Percentiles rank a stretch among this genome's conserved stretches.
Evolutionary conservation across 2,113 vertebrate species (phyloP).

Genomic region (Corythornis madagascariensis): DNA sequence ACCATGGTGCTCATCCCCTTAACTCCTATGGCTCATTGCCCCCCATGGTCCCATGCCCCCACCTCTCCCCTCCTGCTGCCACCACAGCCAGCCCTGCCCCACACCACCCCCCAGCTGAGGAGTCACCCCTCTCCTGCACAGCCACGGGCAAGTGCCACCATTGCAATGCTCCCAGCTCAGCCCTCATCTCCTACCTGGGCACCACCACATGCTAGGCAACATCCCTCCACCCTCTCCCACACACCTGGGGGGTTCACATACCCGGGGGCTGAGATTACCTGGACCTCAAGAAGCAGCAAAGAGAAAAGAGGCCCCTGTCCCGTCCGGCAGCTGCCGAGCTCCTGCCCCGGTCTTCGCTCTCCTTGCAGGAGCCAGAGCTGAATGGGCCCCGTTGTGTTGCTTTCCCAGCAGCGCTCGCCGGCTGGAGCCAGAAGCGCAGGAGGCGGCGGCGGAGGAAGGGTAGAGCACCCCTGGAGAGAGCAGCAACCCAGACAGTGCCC

Average conservation of each 20-base stretch:
- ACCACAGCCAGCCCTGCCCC: not conserved
- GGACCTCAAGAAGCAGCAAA: not conserved
- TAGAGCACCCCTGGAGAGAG: not conserved
- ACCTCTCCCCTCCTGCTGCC: not conserved
- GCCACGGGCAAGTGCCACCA: accelerated
- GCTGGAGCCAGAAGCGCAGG: not conserved
- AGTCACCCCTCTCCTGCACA: not conserved
- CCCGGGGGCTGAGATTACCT: not conserved
- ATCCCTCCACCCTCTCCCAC: not conserved
- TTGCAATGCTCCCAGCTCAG: accelerated
- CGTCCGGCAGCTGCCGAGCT: accelerated
- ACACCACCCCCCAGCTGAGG: not conserved
- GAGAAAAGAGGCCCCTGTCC: not conserved
- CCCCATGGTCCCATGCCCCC: not conserved
- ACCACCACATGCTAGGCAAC: accelerated
- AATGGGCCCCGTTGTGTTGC: constrained; percentile 48
- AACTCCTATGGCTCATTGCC: accelerated
- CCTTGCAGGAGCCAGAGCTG: not conserved
- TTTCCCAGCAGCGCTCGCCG: not conserved
- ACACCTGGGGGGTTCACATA: not conserved
- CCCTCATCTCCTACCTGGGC: not conserved
- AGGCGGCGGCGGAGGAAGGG: not conserved
- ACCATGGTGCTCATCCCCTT: no score
- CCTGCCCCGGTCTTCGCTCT: not conserved
- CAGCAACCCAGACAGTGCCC: not conserved